These are phyloP conservation scores for Zosterops hypoxanthus DNA, from an alignment of 2,113 vertebrate genomes.

Conservation along the genomic window DNA sequence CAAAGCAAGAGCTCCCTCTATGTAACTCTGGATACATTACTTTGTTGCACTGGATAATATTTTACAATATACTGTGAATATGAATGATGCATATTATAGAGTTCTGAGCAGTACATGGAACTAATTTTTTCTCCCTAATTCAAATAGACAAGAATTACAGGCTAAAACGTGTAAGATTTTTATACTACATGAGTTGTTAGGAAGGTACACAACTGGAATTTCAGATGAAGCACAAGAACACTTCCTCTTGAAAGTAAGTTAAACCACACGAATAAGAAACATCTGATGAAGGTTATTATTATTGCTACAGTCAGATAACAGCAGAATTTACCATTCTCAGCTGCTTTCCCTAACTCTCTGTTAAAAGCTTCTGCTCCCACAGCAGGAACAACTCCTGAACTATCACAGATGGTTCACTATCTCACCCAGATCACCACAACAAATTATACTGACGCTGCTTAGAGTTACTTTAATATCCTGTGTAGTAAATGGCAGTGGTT, in stretches of 20 bases:
- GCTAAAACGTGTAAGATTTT: not conserved
- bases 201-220: not conserved
- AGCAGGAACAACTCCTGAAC: not conserved
- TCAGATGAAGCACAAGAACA: not conserved
- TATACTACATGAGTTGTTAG: not conserved
- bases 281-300: not conserved
- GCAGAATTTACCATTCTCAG: not conserved
- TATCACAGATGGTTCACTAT: not conserved
- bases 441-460: not conserved
- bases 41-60: not conserved
- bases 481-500: not conserved
- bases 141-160: not conserved
- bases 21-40: not conserved
- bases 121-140: not conserved
- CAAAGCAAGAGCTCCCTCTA: conserved; percentile 71
- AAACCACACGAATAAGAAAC: not conserved
- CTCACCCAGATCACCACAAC: not conserved
- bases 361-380: not conserved
- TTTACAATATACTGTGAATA: not conserved
- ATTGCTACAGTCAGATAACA: not conserved
- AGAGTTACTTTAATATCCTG: not conserved
- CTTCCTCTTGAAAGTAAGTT: not conserved
- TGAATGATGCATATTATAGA: not conserved
- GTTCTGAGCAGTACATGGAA: not conserved
- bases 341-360: not conserved